These are phyloP conservation scores for Molossus alvarezi DNA, from an alignment of 2,797 vertebrate genomes.

Conservation along the genomic window DNA sequence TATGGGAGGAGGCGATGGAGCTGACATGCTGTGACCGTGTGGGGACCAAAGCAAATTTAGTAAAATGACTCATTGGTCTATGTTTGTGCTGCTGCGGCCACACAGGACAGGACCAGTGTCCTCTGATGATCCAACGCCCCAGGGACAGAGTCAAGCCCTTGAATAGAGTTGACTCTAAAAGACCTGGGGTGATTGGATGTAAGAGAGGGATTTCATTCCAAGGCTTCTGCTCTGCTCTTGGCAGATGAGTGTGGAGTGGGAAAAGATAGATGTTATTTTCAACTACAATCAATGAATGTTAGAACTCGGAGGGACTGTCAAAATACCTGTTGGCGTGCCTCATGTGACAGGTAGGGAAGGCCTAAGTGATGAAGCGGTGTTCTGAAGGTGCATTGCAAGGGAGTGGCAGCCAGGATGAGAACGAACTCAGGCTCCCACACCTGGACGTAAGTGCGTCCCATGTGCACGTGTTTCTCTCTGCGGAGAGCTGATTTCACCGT, in stretches of 20 bases:
- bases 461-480: neutral
- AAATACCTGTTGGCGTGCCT: neutral
- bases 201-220: neutral
- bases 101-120: neutral
- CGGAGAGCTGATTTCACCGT: neutral
- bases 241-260: too few relatives aligned
- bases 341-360: neutral
- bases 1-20: neutral
- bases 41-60: slow-evolving; percentile 7
- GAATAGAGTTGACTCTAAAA: neutral
- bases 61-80: slow-evolving; percentile 35
- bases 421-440: neutral
- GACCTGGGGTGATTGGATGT: neutral
- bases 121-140: neutral
- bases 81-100: neutral
- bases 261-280: neutral
- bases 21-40: neutral
- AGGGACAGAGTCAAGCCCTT: neutral
- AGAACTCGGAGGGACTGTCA: neutral
- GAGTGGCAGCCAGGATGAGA: neutral
- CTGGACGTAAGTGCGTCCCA: too few relatives aligned
- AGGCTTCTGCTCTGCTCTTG: neutral
- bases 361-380: neutral
- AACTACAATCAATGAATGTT: neutral
- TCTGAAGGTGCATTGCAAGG: neutral